phyloP scores from a whole-genome alignment of 2,113 vertebrate genomes.

The Zeus faber region DNA sequence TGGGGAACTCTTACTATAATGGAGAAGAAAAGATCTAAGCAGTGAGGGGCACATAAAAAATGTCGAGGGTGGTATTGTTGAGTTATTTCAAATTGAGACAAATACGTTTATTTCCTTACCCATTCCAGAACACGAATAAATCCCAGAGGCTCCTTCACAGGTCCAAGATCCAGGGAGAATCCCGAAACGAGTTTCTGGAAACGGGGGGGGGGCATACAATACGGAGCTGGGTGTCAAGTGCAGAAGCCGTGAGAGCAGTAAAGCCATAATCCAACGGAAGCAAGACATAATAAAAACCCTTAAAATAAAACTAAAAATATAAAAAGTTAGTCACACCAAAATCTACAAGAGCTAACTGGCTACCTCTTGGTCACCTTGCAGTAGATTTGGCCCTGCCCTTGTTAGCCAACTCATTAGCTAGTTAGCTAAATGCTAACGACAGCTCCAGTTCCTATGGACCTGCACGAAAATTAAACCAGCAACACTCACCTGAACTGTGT shows the following conservation, averaged over 20 bases:
- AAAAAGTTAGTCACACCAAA: neutral
- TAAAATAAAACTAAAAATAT: neutral
- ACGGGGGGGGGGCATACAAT: neutral
- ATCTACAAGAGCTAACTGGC: too few relatives aligned
- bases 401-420: slow-evolving; percentile 17
- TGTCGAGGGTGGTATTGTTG: too few relatives aligned
- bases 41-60: too few relatives aligned
- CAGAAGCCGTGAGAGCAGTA: neutral
- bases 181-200: slow-evolving; percentile 55
- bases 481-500: slow-evolving; percentile 50
- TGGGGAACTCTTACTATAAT: too few relatives aligned
- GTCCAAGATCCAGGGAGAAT: slow-evolving; percentile 79
- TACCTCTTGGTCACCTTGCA: slow-evolving; percentile 39
- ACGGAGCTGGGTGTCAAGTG: too few relatives aligned
- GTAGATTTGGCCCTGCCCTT: slow-evolving; percentile 43
- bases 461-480: neutral
- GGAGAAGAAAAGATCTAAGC: too few relatives aligned
- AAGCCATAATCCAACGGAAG: neutral
- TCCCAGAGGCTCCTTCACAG: slow-evolving; percentile 88
- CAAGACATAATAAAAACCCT: neutral
- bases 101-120: slow-evolving; percentile 82
- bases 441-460: slow-evolving; percentile 1
- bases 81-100: neutral
- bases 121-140: slow-evolving; percentile 92
- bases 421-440: slow-evolving; percentile 35